Evolutionary conservation across 1,140 invertebrate genomes (phyloP), one percentile per base, ranked within the genome.

Genomic region (Tetragonula clypearis): DNA sequence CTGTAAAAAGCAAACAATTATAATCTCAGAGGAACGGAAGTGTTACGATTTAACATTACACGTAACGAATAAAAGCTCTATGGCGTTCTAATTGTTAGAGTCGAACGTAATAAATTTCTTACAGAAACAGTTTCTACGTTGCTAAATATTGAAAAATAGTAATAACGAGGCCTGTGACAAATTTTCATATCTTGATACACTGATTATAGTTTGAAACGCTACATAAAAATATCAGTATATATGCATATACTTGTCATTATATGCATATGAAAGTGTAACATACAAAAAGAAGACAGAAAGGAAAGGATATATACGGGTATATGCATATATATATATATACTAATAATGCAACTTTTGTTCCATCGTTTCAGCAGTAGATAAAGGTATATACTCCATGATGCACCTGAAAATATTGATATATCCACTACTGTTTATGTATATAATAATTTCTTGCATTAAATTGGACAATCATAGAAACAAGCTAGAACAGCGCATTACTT

Each of bases 1-100:
- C 93, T 94, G 93, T 79, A 94, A 94, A 93, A 93, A 92, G 90
- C 77, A 89, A 93, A 93, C 21, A 84, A 30, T 77, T 85, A 92
- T 84, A 90, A 85, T 90, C 85, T 92, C 91, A 88, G 91, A 92
- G 91, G 92, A 92, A 90, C 65, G 68, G 79, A 85, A 85, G 79
- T 58, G 71, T 58, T 19, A 41, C 6, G 15, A 73, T 53, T 81
- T 53, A 58, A 81, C 35, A 49, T 65, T 58, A 41, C 11, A 68
- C 8, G 19, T n/a, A 17, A n/a, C 23, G 35, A 68, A 79, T 17
- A 53, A 49, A 41, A 85, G 5, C 14, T 41, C 21, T 26, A 4
- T 12, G 53, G 19, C 35, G 11, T 30, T 21, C 26, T 66, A 78
- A 12, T 3, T 19, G 75, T 12, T 26, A 23, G 0, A 62, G 53